Conservation (phyloP, 2,113 vertebrate species). For the Tachuris rubrigastra region DNA sequence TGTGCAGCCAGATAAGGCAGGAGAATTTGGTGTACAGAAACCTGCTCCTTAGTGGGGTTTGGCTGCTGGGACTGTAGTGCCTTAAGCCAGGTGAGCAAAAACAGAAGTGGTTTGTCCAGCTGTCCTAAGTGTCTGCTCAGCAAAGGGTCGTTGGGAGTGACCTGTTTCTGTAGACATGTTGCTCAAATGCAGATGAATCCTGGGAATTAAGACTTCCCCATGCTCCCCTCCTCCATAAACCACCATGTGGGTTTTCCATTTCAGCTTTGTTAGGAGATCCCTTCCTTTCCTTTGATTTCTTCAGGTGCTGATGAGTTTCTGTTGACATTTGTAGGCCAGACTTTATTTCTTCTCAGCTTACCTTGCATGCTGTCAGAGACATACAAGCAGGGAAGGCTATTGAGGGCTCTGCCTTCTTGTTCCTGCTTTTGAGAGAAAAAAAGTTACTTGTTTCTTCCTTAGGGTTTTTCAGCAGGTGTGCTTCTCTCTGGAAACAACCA, state of each 20-base stretch:
- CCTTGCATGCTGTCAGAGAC: not conserved
- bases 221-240: not conserved
- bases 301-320: not conserved
- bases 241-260: not conserved
- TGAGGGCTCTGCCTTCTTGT: not conserved
- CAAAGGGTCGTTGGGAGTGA: not conserved
- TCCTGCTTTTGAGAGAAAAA: not conserved
- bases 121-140: not conserved
- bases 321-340: not conserved
- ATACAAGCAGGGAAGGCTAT: not conserved
- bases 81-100: not conserved
- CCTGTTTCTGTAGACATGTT: not conserved
- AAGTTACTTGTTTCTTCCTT: not conserved
- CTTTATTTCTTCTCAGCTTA: not conserved
- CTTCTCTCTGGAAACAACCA: not conserved
- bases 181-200: not conserved
- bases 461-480: not conserved
- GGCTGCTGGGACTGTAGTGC: not conserved
- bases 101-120: not conserved
- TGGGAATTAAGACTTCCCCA: not conserved
- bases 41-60: accelerated
- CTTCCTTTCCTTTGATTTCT: not conserved
- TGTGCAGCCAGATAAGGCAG: not conserved
- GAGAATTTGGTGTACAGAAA: not conserved
- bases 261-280: not conserved